Conservation (phyloP, 2,888 invertebrate genomes). For the Adineta ricciae region DNA sequence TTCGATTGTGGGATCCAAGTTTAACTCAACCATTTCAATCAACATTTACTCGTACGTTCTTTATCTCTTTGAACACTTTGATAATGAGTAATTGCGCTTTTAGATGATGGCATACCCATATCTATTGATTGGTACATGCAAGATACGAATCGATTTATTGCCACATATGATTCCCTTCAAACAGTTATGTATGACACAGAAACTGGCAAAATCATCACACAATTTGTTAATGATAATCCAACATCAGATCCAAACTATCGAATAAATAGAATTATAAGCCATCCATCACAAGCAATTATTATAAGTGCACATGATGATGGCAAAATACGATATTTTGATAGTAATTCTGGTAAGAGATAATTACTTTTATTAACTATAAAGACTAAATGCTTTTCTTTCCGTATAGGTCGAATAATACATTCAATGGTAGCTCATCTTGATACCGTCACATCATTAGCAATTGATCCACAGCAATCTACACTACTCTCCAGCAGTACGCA, state of each 20-base stretch:
- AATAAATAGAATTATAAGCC: constrained; percentile 65
- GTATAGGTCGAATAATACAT: constrained; percentile 81
- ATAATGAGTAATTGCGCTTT: neutral
- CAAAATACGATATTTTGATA: constrained; percentile 96
- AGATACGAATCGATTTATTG: constrained; percentile 79
- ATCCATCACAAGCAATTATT: constrained; percentile 86
- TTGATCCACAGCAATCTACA: constrained; percentile 95
- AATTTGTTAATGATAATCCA: constrained; percentile 25
- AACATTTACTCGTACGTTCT: neutral
- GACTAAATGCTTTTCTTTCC: constrained; percentile 35
- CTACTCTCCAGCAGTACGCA: constrained; percentile 80
- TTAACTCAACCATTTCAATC: neutral
- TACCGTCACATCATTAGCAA: constrained; percentile 90
- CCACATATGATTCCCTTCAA: constrained; percentile 71
- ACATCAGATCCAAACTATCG: constrained; percentile 51
- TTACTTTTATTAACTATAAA: neutral
- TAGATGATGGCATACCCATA: constrained; percentile 68
- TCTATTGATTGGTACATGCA: constrained; percentile 90
- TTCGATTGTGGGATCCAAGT: constrained; percentile 67
- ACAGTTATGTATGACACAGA: constrained; percentile 81
- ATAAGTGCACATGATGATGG: constrained; percentile 95
- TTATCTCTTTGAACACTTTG: too few species aligned
- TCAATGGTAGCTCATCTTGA: constrained; percentile 98
- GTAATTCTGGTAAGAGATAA: constrained; percentile 56
- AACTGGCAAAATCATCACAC: constrained; percentile 65